Conservation (phyloP, 1,140 invertebrate species). For the Saccostrea glomerata region DNA sequence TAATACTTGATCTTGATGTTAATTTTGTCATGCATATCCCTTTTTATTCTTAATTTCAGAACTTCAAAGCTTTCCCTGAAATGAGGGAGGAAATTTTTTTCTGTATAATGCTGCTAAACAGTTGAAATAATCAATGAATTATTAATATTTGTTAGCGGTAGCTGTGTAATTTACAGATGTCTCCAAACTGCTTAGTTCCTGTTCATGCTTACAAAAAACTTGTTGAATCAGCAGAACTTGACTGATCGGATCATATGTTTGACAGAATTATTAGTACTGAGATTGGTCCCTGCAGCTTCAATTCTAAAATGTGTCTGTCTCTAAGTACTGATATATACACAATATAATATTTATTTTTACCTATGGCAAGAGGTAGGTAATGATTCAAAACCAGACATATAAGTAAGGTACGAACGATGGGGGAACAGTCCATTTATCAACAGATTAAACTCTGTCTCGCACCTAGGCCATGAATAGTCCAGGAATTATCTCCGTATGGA, state of each 20-base stretch:
- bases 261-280: neutral
- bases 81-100: too few relatives aligned
- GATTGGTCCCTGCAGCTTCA: neutral
- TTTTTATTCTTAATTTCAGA: too few relatives aligned
- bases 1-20: too few relatives aligned
- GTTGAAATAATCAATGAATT: too few relatives aligned
- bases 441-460: conserved; percentile 30
- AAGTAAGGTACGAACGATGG: neutral
- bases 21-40: too few relatives aligned
- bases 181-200: neutral
- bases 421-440: neutral
- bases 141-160: too few relatives aligned
- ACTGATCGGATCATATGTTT: neutral
- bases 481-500: neutral
- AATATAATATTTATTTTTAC: neutral
- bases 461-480: conserved; percentile 12
- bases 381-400: neutral
- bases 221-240: neutral
- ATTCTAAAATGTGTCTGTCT: neutral
- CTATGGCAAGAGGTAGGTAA: neutral
- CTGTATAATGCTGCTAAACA: too few relatives aligned
- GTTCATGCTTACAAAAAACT: neutral
- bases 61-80: too few relatives aligned
- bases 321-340: neutral
- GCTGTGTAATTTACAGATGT: too few relatives aligned